Conservation (phyloP, 1,140 invertebrate species). For the Drosophila sucinea region DNA sequence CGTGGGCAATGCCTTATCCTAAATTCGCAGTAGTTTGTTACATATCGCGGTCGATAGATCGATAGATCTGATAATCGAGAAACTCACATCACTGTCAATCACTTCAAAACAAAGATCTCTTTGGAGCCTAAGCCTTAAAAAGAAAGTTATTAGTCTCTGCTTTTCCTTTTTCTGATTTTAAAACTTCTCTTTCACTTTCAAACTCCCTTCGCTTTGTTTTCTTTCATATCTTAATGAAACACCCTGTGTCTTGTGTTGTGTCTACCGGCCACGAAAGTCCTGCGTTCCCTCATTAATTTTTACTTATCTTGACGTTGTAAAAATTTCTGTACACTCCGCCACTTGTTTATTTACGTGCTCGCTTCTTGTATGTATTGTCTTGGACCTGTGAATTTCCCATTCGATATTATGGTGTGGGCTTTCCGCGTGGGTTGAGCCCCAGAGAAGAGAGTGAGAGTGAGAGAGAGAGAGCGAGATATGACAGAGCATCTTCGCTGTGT, state of each 20-base stretch:
- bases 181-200: too few species aligned
- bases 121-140: too few species aligned
- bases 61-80: too few species aligned
- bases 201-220: too few species aligned
- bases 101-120: too few species aligned
- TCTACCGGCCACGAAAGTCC: conserved; percentile 31
- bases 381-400: conserved; percentile 17
- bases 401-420: conserved; percentile 1
- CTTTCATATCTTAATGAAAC: neutral
- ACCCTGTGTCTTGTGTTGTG: conserved; percentile 46
- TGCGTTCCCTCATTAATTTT: conserved; percentile 63
- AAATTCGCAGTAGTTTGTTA: too few species aligned
- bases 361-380: conserved; percentile 45
- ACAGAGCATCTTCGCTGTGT: neutral
- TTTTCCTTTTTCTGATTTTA: too few species aligned
- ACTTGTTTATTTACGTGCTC: conserved; percentile 65
- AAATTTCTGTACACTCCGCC: conserved; percentile 47
- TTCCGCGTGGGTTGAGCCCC: neutral
- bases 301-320: conserved; percentile 65
- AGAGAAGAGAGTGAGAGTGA: too few species aligned
- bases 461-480: neutral
- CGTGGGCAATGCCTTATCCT: too few species aligned
- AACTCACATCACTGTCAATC: too few species aligned
- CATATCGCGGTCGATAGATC: too few species aligned
- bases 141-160: too few species aligned